A percentile compares a stretch with the other conserved stretches of the same genome.
Evolutionary conservation across 2,888 invertebrate genomes (phyloP).

Genomic region (Laothoe populi): DNA sequence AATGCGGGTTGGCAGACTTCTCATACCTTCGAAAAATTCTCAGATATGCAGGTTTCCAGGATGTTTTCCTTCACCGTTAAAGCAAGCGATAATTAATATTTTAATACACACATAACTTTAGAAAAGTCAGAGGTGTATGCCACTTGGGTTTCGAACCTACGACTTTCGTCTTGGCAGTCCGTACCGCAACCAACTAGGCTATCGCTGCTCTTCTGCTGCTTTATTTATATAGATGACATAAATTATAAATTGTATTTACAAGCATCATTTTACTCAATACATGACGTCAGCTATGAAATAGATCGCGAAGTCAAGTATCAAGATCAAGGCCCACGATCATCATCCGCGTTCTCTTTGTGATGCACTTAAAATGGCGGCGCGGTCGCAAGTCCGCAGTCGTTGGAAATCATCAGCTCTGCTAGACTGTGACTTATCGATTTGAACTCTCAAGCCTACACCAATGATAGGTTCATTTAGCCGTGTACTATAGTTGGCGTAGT

Average conservation of each 20-base stretch:
- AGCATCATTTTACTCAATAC: background rate
- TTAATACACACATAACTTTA: too few relatives aligned
- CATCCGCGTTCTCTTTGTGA: conserved; percentile 40
- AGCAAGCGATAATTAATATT: too few relatives aligned
- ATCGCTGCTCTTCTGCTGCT: too few relatives aligned
- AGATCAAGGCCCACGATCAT: conserved; percentile 44
- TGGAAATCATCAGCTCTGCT: background rate
- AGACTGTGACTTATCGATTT: conserved; percentile 42
- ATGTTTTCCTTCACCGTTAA: too few relatives aligned
- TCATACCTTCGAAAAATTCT: too few relatives aligned
- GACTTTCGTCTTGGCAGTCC: too few relatives aligned
- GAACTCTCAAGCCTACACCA: conserved; percentile 43
- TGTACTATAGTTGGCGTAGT: background rate
- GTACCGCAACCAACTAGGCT: too few relatives aligned
- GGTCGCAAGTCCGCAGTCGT: conserved; percentile 34
- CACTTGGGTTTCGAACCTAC: too few relatives aligned
- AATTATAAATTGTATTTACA: background rate
- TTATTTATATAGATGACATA: background rate
- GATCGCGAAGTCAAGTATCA: conserved; percentile 33
- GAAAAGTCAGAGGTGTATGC: too few relatives aligned
- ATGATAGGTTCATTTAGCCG: background rate
- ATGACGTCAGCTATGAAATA: background rate
- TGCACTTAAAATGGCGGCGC: conserved; percentile 50
- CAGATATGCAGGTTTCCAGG: too few relatives aligned
- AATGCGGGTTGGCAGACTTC: too few relatives aligned